A percentile compares a stretch with the other conserved stretches of the same genome.
Evolutionary conservation across 2,888 invertebrate species (phyloP).

Genomic region (Arenicola marina): DNA sequence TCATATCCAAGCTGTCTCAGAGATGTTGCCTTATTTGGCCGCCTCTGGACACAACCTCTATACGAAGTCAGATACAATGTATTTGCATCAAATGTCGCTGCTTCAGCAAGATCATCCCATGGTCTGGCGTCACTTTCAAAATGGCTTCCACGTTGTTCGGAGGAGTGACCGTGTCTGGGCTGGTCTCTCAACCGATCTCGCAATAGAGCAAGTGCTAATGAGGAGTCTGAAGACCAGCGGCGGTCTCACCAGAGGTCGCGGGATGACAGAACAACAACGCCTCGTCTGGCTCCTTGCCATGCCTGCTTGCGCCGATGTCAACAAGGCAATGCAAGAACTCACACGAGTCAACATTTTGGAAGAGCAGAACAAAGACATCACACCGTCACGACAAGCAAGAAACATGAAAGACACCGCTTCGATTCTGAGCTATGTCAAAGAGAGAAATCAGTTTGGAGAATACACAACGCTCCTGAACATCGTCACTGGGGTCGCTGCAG

Average conservation of each 20-base stretch:
- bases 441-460: conserved; percentile 29
- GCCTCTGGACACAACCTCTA: conserved; percentile 16
- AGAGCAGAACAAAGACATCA: conserved; percentile 22
- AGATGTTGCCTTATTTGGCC: conserved; percentile 16
- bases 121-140: too few relatives aligned
- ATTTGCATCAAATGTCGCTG: too few relatives aligned
- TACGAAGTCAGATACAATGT: conserved; percentile 4
- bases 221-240: too few relatives aligned
- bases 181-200: too few relatives aligned
- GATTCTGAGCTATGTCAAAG: conserved; percentile 24
- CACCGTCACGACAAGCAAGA: conserved; percentile 16
- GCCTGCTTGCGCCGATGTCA: conserved; percentile 28
- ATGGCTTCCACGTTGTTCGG: too few relatives aligned
- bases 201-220: too few relatives aligned
- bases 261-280: conserved; percentile 21
- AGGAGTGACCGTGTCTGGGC: too few relatives aligned
- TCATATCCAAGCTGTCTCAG: conserved; percentile 1
- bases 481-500: conserved; percentile 33
- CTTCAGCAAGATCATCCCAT: too few relatives aligned
- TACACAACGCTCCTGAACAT: conserved; percentile 32
- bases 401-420: conserved; percentile 28
- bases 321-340: conserved; percentile 24
- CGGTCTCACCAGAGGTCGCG: conserved; percentile 15
- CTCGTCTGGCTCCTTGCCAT: conserved; percentile 28
- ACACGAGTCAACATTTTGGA: conserved; percentile 15